Evolutionary conservation across 2,113 vertebrate genomes (phyloP), one percentile per base, ranked within the genome.

Genomic region (Macquaria ambigua): DNA sequence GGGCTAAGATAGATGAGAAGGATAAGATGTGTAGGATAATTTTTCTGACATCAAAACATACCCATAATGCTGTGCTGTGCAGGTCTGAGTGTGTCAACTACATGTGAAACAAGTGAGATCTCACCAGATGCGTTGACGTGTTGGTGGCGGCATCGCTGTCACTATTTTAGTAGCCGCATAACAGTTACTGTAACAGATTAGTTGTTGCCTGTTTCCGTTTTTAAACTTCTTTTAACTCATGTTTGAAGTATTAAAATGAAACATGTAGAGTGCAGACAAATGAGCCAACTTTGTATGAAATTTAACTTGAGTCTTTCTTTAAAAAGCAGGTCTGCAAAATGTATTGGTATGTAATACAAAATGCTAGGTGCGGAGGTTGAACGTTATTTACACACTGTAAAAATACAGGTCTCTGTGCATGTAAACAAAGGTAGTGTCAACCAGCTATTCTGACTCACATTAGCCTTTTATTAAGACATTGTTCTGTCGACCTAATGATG

Each of bases 401-500:
- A 61, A 70, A 56, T 18, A 21, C 37, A 78, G 14, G 41, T 71
- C 11, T 52, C 63, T 72, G 28, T 80, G 61, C 50, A 77, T 77
- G 72, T 81, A 71, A 61, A 66, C 28, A 46, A 68, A 78, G 48
- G 6, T 25, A 12, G 70, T 43, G 31, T 74, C 56, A 62, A 43
- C 52, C 7, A 10, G 20, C 21, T 61, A 21, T 70, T 63, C 31
- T 59, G 50, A 62, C 63, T 77, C 46, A 59, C 56, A 59, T 67
- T 25, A 34, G 41, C 37, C 62, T 81, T 81, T 85, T 84, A 83
- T 86, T 78, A 68, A 84, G 88, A 92, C 89, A 86, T 37, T 89
- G 84, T 79, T 91, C 83, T 76, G 66, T 50, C 50, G 56, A 69
- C 20, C 37, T 55, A 15, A 84, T 64, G 72, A 64, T 63, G 50